Percentiles rank a stretch among this genome's conserved stretches.
phyloP scores from a whole-genome alignment of 2,113 vertebrate species.

The Tetrax tetrax region DNA sequence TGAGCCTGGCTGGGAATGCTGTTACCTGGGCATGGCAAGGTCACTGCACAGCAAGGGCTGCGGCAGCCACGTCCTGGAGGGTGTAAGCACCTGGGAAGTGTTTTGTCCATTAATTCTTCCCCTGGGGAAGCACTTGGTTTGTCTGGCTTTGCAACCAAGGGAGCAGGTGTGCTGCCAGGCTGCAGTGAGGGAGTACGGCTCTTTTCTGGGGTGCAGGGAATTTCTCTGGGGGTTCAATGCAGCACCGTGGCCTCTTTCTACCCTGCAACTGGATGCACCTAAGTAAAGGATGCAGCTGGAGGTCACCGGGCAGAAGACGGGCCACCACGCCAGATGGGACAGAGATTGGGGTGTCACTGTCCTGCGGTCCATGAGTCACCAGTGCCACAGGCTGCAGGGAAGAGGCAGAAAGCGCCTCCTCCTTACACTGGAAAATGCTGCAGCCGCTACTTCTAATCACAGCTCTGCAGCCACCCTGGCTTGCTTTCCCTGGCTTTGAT shows the following conservation, averaged over 20 bases:
- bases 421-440: background rate
- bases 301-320: background rate
- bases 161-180: background rate
- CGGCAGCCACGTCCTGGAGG: background rate
- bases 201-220: background rate
- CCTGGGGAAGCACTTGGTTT: background rate
- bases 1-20: background rate
- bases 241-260: background rate
- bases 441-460: background rate
- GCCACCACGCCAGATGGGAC: accelerated
- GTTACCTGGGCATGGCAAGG: too few relatives aligned
- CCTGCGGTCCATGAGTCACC: background rate
- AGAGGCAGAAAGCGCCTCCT: background rate
- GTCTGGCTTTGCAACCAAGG: background rate
- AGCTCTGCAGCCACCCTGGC: background rate
- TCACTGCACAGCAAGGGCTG: background rate
- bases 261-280: background rate
- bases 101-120: background rate
- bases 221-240: background rate
- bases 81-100: background rate
- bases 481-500: background rate
- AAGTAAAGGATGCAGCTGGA: background rate
- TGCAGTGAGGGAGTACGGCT: background rate
- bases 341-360: background rate
- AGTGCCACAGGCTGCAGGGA: background rate